Conservation (phyloP, 2,888 invertebrate species). For the Parasteatoda lunata region DNA sequence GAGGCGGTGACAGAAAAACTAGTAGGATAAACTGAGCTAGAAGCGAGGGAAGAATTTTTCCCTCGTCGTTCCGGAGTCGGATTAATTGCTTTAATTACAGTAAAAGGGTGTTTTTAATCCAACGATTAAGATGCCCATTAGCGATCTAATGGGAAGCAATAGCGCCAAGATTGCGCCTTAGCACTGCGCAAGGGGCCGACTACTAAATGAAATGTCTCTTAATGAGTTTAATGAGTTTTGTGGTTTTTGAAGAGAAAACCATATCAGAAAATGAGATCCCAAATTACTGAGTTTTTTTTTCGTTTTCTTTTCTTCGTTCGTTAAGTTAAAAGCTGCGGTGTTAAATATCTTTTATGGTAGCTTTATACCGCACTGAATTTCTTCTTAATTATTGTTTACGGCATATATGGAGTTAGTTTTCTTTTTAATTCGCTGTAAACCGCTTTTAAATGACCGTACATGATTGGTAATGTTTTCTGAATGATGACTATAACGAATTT, state of each 20-base stretch:
- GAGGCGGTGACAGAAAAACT: slow-evolving; percentile 24
- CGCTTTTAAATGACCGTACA: too few relatives aligned
- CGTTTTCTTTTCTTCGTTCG: not conserved
- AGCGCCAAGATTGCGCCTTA: slow-evolving; percentile 49
- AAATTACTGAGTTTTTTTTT: slow-evolving; percentile 6
- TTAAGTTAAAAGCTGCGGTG: slow-evolving; percentile 3
- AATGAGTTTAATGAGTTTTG: slow-evolving; percentile 59
- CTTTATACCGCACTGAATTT: not conserved
- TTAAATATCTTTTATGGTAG: slow-evolving; percentile 2
- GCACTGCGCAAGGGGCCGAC: slow-evolving; percentile 35
- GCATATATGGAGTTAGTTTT: too few relatives aligned
- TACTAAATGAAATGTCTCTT: slow-evolving; percentile 54
- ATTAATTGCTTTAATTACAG: slow-evolving; percentile 69
- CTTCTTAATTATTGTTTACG: slow-evolving; percentile 1
- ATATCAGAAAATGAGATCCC: slow-evolving; percentile 23
- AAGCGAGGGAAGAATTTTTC: slow-evolving; percentile 32
- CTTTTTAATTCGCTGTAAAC: too few relatives aligned
- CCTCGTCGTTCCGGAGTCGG: slow-evolving; percentile 12
- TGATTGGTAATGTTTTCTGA: too few relatives aligned
- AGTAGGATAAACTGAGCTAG: slow-evolving; percentile 29
- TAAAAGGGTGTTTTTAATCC: slow-evolving; percentile 68
- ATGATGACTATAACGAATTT: too few relatives aligned
- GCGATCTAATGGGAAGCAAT: slow-evolving; percentile 61
- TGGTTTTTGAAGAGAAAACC: slow-evolving; percentile 37
- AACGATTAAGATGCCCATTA: slow-evolving; percentile 66